Conservation (phyloP, 2,113 vertebrate genomes). For the Guaruba guarouba region DNA sequence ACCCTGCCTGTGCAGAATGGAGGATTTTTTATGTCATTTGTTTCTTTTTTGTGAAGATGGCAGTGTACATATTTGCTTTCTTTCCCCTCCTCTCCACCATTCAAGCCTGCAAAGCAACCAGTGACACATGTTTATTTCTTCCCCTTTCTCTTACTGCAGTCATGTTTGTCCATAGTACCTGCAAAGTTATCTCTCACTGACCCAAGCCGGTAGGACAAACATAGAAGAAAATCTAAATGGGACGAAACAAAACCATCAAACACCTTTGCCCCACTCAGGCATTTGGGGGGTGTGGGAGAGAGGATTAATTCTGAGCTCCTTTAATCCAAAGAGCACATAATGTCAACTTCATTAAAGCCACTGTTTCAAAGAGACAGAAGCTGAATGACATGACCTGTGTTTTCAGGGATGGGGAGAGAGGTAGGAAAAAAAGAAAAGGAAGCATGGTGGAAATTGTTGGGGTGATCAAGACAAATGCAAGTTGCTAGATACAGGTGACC, state of each 20-base stretch:
- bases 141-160: background rate
- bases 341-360: background rate
- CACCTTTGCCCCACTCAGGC: background rate
- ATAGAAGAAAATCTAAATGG: background rate
- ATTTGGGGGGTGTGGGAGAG: fast-evolving
- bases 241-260: background rate
- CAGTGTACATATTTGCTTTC: slow-evolving; percentile 59
- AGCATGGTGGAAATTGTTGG: fast-evolving
- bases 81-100: background rate
- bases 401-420: fast-evolving
- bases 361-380: background rate
- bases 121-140: background rate
- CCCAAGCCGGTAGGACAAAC: background rate
- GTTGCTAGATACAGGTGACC: background rate
- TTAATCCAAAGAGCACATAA: background rate
- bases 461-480: background rate
- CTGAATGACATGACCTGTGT: background rate
- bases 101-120: background rate
- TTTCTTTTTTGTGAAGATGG: background rate
- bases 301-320: background rate
- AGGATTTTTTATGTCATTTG: slow-evolving; percentile 2
- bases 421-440: background rate
- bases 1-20: slow-evolving; percentile 36
- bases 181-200: background rate
- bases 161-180: background rate